phyloP scores from a whole-genome alignment of 2,797 vertebrate genomes.

The Falco peregrinus region DNA sequence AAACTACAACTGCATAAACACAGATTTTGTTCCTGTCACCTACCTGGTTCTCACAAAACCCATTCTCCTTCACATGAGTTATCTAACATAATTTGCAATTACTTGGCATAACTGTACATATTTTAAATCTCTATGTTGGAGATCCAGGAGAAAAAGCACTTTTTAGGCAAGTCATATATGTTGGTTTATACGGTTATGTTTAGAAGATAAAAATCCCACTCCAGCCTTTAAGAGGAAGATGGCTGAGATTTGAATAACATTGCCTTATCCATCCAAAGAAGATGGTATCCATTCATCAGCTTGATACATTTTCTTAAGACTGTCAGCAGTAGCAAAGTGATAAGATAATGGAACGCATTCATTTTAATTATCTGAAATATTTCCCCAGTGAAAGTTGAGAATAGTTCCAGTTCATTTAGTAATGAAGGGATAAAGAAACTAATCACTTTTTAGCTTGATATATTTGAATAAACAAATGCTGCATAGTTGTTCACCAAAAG shows the following conservation, averaged over 20 bases:
- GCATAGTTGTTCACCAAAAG: background rate
- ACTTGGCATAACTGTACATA: background rate
- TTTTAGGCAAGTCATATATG: background rate
- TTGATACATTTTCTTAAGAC: background rate
- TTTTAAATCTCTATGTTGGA: background rate
- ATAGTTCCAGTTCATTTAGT: background rate
- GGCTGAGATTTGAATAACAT: background rate
- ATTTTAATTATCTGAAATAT: constrained; percentile 15
- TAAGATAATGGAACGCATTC: background rate
- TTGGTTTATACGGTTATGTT: background rate
- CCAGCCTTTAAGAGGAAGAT: background rate
- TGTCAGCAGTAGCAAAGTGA: background rate
- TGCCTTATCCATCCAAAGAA: background rate
- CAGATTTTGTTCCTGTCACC: background rate
- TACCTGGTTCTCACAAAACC: background rate
- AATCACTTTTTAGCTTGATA: background rate
- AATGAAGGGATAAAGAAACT: background rate
- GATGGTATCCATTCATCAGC: background rate
- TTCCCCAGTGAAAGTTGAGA: background rate
- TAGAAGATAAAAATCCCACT: background rate
- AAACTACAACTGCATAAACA: background rate
- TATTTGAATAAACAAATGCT: background rate
- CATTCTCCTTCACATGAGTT: background rate
- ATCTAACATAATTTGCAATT: background rate
- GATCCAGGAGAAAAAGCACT: background rate